phyloP scores from a whole-genome alignment of 2,797 vertebrate species.

The Fistularia commersonii region DNA sequence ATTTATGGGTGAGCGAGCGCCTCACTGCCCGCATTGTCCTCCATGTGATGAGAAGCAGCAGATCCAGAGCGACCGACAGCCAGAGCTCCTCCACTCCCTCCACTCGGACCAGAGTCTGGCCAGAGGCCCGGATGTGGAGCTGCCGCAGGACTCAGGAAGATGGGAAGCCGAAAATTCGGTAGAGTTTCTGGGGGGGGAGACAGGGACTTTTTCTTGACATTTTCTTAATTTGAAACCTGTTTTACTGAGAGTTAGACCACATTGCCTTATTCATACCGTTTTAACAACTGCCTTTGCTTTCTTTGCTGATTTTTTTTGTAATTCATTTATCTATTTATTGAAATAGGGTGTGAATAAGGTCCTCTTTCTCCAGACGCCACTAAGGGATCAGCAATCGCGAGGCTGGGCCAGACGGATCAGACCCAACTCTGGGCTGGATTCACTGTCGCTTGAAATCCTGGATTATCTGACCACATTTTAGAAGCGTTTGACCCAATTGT shows the following conservation, averaged over 20 bases:
- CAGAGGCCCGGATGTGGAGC: conserved; percentile 31
- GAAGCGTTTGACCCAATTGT: conserved; percentile 1
- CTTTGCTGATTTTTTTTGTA: too few species aligned
- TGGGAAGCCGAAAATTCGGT: conserved; percentile 38
- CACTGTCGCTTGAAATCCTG: conserved; percentile 1
- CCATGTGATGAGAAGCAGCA: conserved; percentile 23
- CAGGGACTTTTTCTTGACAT: conserved; percentile 9
- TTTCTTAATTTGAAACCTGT: neutral
- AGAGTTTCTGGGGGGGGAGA: conserved; percentile 7
- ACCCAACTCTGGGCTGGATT: too few species aligned
- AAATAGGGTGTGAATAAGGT: conserved; percentile 9
- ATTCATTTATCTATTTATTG: neutral
- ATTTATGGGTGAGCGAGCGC: conserved; percentile 14
- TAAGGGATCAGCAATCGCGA: conserved; percentile 1
- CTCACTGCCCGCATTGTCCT: conserved; percentile 49
- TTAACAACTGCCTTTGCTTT: too few species aligned
- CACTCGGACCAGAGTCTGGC: conserved; percentile 3
- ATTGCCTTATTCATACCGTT: too few species aligned
- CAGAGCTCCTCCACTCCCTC: conserved; percentile 21
- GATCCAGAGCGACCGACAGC: conserved; percentile 6
- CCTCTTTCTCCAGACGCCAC: conserved; percentile 2
- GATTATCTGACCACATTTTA: conserved; percentile 17
- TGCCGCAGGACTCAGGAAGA: neutral
- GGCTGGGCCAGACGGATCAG: neutral
- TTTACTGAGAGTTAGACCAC: too few species aligned